Conservation (phyloP, 2,797 vertebrate species). For the Xiphorhynchus erythropygius region DNA sequence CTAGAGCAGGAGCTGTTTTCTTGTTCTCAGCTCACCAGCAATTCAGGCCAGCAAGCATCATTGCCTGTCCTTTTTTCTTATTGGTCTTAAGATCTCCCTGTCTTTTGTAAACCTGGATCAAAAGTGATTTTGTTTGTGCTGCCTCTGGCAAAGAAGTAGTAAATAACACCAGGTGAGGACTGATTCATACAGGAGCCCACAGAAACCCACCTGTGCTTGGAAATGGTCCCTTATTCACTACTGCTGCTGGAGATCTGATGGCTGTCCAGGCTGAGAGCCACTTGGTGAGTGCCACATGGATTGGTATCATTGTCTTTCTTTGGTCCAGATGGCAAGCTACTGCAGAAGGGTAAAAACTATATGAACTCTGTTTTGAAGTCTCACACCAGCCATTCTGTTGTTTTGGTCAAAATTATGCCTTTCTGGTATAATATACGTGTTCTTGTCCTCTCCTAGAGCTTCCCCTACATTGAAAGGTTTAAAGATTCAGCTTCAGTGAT, state of each 20-base stretch:
- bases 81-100: background rate
- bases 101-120: background rate
- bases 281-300: background rate
- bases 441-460: background rate
- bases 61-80: background rate
- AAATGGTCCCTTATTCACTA: background rate
- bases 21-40: background rate
- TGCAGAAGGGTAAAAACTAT: background rate
- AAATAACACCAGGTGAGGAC: background rate
- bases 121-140: background rate
- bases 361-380: background rate
- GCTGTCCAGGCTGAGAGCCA: rapidly evolving
- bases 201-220: background rate
- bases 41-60: background rate
- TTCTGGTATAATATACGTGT: rapidly evolving
- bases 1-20: background rate
- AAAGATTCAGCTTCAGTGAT: background rate
- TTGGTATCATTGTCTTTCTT: background rate
- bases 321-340: background rate
- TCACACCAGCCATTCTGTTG: background rate
- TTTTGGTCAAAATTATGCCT: background rate
- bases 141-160: background rate
- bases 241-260: background rate
- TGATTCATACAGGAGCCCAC: background rate
- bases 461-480: background rate